phyloP scores from a whole-genome alignment of 2,113 vertebrate species.

The Ondatra zibethicus region DNA sequence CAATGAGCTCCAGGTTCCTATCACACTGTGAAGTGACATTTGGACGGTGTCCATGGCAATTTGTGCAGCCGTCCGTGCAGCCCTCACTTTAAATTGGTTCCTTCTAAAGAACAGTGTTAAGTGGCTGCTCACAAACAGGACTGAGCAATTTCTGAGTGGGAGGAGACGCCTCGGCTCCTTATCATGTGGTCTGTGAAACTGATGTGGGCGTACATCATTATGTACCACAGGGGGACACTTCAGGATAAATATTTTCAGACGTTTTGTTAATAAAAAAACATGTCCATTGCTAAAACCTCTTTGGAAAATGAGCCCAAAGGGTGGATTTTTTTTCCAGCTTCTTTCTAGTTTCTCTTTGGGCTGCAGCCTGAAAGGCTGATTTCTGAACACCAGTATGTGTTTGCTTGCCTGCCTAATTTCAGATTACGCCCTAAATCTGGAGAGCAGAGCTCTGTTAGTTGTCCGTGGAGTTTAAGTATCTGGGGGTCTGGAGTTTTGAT shows the following conservation, averaged over 20 bases:
- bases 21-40: slow-evolving; percentile 2
- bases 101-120: slow-evolving; percentile 21
- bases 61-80: slow-evolving; percentile 4
- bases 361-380: background rate
- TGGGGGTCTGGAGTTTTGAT: background rate
- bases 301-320: slow-evolving; percentile 50
- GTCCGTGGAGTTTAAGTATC: background rate
- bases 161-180: background rate
- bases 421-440: background rate
- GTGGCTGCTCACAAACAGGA: slow-evolving; percentile 35
- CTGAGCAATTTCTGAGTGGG: slow-evolving; percentile 44
- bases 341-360: background rate
- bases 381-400: background rate
- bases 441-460: background rate
- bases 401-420: background rate
- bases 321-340: background rate
- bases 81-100: background rate
- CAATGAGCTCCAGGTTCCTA: slow-evolving; percentile 20
- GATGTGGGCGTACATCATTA: slow-evolving; percentile 15
- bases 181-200: background rate
- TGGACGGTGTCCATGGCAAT: slow-evolving; percentile 49
- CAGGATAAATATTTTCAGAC: slow-evolving; percentile 56
- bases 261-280: slow-evolving; percentile 38
- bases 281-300: background rate
- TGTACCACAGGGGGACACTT: background rate